phyloP scores from a whole-genome alignment of 2,888 invertebrate genomes.

The Parasteatoda lunata region DNA sequence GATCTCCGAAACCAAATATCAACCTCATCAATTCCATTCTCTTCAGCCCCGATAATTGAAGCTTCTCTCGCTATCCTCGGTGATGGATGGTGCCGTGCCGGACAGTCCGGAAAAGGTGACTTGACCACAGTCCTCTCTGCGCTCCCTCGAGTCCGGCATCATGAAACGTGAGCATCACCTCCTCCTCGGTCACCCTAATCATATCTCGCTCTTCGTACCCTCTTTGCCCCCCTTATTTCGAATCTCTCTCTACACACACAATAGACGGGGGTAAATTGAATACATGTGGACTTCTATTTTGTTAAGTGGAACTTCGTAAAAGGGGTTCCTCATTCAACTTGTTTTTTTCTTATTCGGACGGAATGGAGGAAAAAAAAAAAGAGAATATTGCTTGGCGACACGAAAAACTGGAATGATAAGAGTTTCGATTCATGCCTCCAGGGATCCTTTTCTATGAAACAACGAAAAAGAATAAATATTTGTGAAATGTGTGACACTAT shows the following conservation, averaged over 20 bases:
- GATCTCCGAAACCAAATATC: not conserved
- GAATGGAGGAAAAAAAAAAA: too few relatives aligned
- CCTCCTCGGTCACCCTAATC: not conserved
- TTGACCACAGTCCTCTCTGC: not conserved
- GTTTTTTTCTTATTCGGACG: too few relatives aligned
- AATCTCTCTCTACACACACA: not conserved
- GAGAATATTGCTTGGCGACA: not conserved
- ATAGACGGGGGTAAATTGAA: not conserved
- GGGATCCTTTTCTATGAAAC: too few relatives aligned
- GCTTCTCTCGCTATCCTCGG: not conserved
- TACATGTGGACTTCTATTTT: not conserved
- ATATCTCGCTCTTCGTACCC: not conserved
- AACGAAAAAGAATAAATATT: too few relatives aligned
- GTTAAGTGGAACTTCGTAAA: not conserved
- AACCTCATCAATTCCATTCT: constrained; percentile 5
- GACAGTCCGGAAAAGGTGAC: not conserved
- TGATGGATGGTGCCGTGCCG: constrained; percentile 1
- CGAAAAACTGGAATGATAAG: not conserved
- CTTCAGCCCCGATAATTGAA: constrained; percentile 2
- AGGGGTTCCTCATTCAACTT: not conserved
- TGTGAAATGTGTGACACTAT: too few relatives aligned
- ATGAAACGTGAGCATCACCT: not conserved
- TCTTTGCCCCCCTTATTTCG: not conserved
- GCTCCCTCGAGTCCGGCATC: not conserved
- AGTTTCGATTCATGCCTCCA: not conserved